phyloP scores from a whole-genome alignment of 2,113 vertebrate genomes.

The Cinclus mexicanus region DNA sequence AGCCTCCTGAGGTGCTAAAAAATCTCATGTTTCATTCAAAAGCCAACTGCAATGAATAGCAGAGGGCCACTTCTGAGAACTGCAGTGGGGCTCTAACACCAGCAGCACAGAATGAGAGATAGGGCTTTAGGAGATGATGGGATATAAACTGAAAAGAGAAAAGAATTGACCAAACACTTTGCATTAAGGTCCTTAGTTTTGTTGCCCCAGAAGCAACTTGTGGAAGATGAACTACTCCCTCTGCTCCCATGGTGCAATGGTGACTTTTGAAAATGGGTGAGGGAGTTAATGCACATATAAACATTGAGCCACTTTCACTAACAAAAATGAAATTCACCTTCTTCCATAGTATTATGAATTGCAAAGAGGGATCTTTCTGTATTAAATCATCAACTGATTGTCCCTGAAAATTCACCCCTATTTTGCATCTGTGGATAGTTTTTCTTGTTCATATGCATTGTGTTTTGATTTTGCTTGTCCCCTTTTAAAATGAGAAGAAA shows the following conservation, averaged over 20 bases:
- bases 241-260: background rate
- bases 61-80: slow-evolving; percentile 1
- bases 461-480: background rate
- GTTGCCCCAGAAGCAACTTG: background rate
- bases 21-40: slow-evolving; percentile 56
- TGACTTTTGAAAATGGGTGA: background rate
- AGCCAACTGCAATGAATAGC: background rate
- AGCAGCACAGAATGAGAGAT: background rate
- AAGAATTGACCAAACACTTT: background rate
- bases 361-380: background rate
- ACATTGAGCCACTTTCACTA: background rate
- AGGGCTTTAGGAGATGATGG: background rate
- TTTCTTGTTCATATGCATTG: background rate
- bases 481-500: background rate
- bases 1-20: slow-evolving; percentile 37
- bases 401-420: background rate
- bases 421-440: background rate
- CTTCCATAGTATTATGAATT: background rate
- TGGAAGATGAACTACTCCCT: background rate
- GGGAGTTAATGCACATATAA: background rate
- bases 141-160: background rate
- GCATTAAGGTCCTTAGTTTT: background rate
- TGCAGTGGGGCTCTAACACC: background rate
- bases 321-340: background rate
- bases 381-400: background rate